Evolutionary conservation across 2,797 vertebrate genomes (phyloP).

Genomic region (Apogon talboti): DNA sequence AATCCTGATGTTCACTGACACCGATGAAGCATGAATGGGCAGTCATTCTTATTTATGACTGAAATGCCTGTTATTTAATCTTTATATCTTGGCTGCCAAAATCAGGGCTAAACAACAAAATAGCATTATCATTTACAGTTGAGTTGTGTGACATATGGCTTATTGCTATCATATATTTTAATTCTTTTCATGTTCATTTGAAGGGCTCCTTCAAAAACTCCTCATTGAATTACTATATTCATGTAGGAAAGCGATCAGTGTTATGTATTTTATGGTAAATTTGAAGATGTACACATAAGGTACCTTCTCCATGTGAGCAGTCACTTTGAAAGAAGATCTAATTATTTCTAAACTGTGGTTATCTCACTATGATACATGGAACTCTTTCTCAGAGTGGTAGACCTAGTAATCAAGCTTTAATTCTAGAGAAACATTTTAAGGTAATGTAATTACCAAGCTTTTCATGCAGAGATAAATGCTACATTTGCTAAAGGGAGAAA

Average conservation of each 20-base stretch:
- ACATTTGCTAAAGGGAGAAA: conserved; percentile 31
- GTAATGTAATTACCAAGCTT: conserved; percentile 54
- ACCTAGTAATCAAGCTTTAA: conserved; percentile 48
- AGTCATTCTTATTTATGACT: background rate
- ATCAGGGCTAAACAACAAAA: background rate
- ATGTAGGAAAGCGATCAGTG: no score
- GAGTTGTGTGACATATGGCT: no score
- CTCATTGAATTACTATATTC: no score
- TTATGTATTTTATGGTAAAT: no score
- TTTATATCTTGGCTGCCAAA: background rate
- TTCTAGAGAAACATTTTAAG: conserved; percentile 53
- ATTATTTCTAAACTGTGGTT: conserved; percentile 53
- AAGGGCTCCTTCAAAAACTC: no score
- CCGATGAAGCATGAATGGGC: background rate
- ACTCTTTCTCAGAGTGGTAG: conserved; percentile 20
- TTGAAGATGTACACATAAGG: background rate
- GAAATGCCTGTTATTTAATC: background rate
- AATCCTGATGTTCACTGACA: background rate
- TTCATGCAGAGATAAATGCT: conserved; percentile 58
- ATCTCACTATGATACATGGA: conserved; percentile 34
- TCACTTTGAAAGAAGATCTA: conserved; percentile 34
- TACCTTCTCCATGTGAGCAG: conserved; percentile 17
- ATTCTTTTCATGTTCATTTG: no score
- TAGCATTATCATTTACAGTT: no score
- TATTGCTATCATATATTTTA: no score